These are phyloP conservation scores for Podarcis cretensis DNA, from an alignment of 2,113 vertebrate genomes.

Conservation along the genomic window DNA sequence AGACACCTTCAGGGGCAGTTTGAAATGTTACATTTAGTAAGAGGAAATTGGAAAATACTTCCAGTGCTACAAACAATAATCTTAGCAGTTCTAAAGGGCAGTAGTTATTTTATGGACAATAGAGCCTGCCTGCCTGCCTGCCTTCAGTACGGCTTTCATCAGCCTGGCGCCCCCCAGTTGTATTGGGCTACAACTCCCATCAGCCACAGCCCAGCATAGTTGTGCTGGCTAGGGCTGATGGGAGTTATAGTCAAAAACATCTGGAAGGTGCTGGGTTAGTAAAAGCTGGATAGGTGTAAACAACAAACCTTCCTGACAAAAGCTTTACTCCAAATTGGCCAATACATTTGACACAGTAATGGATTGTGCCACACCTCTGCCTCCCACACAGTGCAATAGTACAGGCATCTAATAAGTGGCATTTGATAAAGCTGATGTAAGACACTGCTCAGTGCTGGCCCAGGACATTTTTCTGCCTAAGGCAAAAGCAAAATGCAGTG, in stretches of 20 bases:
- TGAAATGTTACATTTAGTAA: slow-evolving; percentile 20
- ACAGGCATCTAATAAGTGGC: neutral
- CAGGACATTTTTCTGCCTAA: neutral
- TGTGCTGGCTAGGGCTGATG: too few species aligned
- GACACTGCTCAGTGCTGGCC: neutral
- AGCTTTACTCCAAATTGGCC: neutral
- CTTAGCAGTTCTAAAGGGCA: neutral
- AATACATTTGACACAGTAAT: neutral
- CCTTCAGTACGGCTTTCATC: too few species aligned
- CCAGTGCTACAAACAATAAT: slow-evolving; percentile 12
- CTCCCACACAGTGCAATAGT: neutral
- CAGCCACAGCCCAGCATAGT: too few species aligned
- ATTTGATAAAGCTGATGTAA: neutral
- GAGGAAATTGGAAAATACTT: slow-evolving; percentile 21
- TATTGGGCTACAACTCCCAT: too few species aligned
- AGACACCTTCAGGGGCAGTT: slow-evolving; percentile 13
- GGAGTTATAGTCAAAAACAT: too few species aligned
- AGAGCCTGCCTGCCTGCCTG: slow-evolving; percentile 11
- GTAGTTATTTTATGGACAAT: slow-evolving; percentile 40
- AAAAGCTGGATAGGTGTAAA: neutral
- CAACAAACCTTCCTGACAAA: neutral
- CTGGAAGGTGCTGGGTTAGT: too few species aligned
- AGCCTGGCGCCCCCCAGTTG: too few species aligned
- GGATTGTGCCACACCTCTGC: neutral
- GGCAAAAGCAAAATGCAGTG: neutral